These are phyloP conservation scores for Notothenia coriiceps DNA, from an alignment of 2,113 vertebrate genomes.

Conservation along the genomic window DNA sequence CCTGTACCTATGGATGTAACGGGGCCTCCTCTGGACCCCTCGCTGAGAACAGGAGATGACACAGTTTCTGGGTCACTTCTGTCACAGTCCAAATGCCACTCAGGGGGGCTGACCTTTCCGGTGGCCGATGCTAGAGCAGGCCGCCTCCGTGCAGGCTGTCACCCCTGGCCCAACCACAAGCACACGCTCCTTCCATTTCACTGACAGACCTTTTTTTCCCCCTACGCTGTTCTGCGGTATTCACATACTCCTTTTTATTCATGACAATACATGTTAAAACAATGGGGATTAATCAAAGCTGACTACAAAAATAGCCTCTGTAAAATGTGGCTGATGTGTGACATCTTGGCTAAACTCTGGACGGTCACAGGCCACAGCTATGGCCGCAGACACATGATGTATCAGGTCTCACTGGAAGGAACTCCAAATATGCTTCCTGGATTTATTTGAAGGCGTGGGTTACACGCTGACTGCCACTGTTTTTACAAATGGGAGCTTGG, in stretches of 20 bases:
- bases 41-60: constrained; percentile 66
- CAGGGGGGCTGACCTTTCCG: constrained; percentile 79
- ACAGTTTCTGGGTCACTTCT: constrained; percentile 79
- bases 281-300: constrained; percentile 45
- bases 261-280: constrained; percentile 51
- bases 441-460: constrained; percentile 59
- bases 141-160: constrained; percentile 53
- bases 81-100: constrained; percentile 81
- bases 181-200: constrained; percentile 18
- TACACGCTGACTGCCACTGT: constrained; percentile 40
- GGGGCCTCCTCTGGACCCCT: constrained; percentile 48
- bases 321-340: constrained; percentile 54
- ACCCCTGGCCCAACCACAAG: constrained; percentile 59
- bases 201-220: constrained; percentile 11
- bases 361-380: constrained; percentile 26
- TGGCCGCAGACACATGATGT: constrained; percentile 39
- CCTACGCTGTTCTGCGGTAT: constrained; percentile 1
- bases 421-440: constrained; percentile 64
- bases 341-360: constrained; percentile 48
- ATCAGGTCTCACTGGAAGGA: constrained; percentile 66
- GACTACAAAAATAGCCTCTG: constrained; percentile 55
- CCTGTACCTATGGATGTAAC: constrained; percentile 48
- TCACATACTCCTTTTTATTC: constrained; percentile 32
- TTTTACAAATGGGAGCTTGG: constrained; percentile 66
- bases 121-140: constrained; percentile 46